phyloP scores from a whole-genome alignment of 2,888 invertebrate species.

The Coleophora flavipennella region DNA sequence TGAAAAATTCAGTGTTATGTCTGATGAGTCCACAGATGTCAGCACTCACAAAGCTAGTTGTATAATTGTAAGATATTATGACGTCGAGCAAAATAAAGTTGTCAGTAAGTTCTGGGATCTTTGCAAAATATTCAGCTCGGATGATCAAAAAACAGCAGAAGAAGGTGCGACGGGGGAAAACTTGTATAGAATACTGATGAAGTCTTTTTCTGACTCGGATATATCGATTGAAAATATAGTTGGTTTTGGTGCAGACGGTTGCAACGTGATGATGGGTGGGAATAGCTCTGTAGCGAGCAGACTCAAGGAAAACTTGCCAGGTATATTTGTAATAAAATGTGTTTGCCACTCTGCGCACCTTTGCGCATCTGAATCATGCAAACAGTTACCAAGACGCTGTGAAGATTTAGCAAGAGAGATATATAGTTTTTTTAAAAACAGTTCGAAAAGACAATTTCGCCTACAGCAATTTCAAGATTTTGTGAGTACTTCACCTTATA shows the following conservation, averaged over 20 bases:
- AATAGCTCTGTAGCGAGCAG: conserved; percentile 10
- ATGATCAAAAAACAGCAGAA: conserved; percentile 1
- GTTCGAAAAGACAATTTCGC: conserved; percentile 7
- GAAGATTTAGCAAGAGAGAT: conserved; percentile 13
- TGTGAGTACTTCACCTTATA: too few relatives aligned
- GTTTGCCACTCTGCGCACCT: conserved; percentile 12
- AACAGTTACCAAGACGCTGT: too few relatives aligned
- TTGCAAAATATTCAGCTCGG: conserved; percentile 8
- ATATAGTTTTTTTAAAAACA: conserved; percentile 9
- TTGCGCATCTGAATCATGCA: conserved; percentile 8
- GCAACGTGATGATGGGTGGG: conserved; percentile 12
- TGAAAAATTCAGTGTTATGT: conserved; percentile 6
- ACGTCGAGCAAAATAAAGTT: conserved; percentile 7
- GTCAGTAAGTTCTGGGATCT: conserved; percentile 11
- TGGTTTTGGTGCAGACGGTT: conserved; percentile 11
- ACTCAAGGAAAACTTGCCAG: conserved; percentile 9
- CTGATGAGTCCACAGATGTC: conserved; percentile 6
- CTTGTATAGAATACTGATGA: conserved; percentile 3
- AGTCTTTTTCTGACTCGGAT: conserved; percentile 2
- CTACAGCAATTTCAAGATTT: background rate
- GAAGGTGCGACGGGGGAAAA: background rate
- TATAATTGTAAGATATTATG: conserved; percentile 9
- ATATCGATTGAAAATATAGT: conserved; percentile 11
- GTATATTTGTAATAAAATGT: conserved; percentile 11
- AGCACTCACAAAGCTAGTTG: conserved; percentile 6